Evolutionary conservation across 2,113 vertebrate species (phyloP), one percentile per base, ranked within the genome.

Genomic region (Coptodon bakossiorum): DNA sequence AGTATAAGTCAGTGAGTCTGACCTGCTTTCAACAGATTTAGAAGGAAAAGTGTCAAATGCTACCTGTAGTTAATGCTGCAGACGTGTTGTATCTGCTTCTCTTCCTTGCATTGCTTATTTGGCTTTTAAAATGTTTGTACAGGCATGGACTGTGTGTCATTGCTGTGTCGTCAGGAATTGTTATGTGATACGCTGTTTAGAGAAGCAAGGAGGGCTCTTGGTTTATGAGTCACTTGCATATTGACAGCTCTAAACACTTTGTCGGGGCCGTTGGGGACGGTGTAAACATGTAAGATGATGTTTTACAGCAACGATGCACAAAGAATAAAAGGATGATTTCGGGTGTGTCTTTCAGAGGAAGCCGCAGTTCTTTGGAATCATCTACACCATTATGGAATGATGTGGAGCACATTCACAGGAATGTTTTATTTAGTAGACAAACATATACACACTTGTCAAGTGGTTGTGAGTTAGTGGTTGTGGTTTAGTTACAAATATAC

Each of bases 241-340:
- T 45, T 45, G 68, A 45, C 38, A 10, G 54, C 54, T 68, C 38
- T 22, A 36, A 24, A n/a, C 36, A 19, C 2, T 57, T 71, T 82
- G 53, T 89, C 54, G 13, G 59, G 48, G 22, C 16, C 8, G 3
- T 11, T 31, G 22, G 52, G 22, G 76, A 63, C 38, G 27, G 10
- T 71, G 53, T 13, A 61, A 61, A 73, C 50, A 48, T 66, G 68
- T 31, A 50, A 14, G 34, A 31, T 53, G 34, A 50, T 50, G 63
- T 31, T 12, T 83, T 19, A 63, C 52, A 54, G 80, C n/a, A 8
- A 31, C 3, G 24, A 71, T 71, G 12, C 14, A 80, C 56, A 82
- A 88, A 87, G 92, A 92, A 93, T 91, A 95, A 94, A 94, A 68
- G 85, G 86, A 14, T 17, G 13, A 16, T 59, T 17, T 59, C 2